Percentiles rank a stretch among this genome's conserved stretches.
These are phyloP conservation scores for Cynocephalus volans DNA, from an alignment of 2,113 vertebrate species.

Conservation along the genomic window DNA sequence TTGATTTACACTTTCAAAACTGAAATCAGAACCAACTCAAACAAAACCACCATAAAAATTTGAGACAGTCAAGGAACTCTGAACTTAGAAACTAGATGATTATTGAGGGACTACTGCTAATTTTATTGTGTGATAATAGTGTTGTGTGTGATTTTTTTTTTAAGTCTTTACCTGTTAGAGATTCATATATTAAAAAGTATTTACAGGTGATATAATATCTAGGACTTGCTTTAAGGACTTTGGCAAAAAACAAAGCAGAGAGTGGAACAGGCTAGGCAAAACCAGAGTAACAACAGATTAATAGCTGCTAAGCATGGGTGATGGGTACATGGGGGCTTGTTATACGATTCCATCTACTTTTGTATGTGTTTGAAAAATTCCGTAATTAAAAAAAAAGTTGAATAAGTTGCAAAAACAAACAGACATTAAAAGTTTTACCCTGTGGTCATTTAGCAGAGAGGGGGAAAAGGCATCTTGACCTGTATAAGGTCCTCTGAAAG, in stretches of 20 bases:
- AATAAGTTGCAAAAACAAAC: constrained; percentile 1
- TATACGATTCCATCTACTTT: background rate
- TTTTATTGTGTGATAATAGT: background rate
- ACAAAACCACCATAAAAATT: background rate
- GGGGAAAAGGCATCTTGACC: background rate
- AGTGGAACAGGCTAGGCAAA: background rate
- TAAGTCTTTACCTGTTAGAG: background rate
- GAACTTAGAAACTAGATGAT: background rate
- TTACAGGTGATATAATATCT: background rate
- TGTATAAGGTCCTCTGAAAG: background rate
- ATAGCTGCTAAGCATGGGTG: background rate
- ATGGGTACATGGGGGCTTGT: fast-evolving
- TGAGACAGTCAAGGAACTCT: background rate
- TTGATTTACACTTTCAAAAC: background rate
- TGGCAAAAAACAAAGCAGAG: background rate
- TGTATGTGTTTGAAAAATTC: background rate
- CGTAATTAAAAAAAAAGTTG: background rate
- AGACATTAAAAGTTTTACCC: background rate
- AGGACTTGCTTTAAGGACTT: background rate
- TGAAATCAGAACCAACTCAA: background rate
- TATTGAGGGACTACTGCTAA: background rate
- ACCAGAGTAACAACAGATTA: background rate
- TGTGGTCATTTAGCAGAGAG: background rate
- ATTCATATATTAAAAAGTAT: background rate
- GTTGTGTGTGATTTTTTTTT: background rate